Evolutionary conservation across 2,888 invertebrate species (phyloP).

Genomic region (Mechanitis mazaeus): DNA sequence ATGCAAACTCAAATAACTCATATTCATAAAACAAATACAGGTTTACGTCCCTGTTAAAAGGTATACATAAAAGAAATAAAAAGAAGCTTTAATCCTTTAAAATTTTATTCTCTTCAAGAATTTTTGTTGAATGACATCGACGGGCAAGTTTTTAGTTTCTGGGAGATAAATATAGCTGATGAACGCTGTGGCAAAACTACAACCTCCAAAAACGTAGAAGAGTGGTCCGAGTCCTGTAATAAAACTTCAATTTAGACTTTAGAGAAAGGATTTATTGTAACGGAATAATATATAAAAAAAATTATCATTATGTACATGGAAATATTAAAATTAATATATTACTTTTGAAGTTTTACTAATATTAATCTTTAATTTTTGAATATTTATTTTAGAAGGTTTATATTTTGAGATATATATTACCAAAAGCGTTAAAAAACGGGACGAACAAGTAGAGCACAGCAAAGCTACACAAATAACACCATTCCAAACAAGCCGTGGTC

Average conservation of each 20-base stretch:
- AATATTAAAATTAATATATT: too few relatives aligned
- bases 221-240: conserved; percentile 31
- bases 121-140: conserved; percentile 31
- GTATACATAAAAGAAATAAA: too few relatives aligned
- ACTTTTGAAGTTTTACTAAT: not conserved
- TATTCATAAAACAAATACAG: too few relatives aligned
- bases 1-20: too few relatives aligned
- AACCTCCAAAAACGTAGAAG: conserved; percentile 34
- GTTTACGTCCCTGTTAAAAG: too few relatives aligned
- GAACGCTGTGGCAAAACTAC: conserved; percentile 27
- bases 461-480: conserved; percentile 32
- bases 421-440: conserved; percentile 30
- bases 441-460: conserved; percentile 33
- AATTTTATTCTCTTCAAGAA: conserved; percentile 18
- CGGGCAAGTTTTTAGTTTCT: conserved; percentile 36
- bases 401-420: too few relatives aligned
- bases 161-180: conserved; percentile 31
- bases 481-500: conserved; percentile 32
- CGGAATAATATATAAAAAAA: not conserved
- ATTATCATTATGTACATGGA: too few relatives aligned
- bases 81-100: conserved; percentile 6
- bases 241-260: not conserved
- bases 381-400: not conserved
- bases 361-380: not conserved
- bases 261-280: not conserved